Evolutionary conservation across 1,140 invertebrate species (phyloP).

Genomic region (Eciton burchellii): DNA sequence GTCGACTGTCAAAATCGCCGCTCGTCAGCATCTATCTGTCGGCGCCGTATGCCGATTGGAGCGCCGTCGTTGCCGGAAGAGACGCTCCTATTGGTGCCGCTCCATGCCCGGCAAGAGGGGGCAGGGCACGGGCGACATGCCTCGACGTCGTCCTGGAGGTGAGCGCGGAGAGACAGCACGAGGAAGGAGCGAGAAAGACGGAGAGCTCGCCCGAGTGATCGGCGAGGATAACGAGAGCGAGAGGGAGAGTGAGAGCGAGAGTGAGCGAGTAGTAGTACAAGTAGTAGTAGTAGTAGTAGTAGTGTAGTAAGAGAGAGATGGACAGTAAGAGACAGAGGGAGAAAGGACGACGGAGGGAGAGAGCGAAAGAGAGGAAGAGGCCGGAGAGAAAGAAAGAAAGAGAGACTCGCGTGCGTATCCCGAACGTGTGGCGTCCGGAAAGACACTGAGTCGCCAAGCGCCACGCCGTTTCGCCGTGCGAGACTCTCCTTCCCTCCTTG

Average conservation of each 20-base stretch:
- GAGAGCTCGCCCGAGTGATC: slow-evolving; percentile 15
- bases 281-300: too few species aligned
- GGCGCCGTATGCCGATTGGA: slow-evolving; percentile 69
- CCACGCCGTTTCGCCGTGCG: slow-evolving; percentile 53
- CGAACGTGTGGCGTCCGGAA: slow-evolving; percentile 80
- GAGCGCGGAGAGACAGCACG: slow-evolving; percentile 64
- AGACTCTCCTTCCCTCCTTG: slow-evolving; percentile 60
- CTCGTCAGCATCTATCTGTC: slow-evolving; percentile 70
- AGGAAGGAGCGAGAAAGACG: slow-evolving; percentile 58
- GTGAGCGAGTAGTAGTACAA: too few species aligned
- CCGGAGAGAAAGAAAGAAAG: slow-evolving; percentile 1
- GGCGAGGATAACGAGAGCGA: background rate
- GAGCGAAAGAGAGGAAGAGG: slow-evolving; percentile 25
- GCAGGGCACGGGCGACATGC: slow-evolving; percentile 65
- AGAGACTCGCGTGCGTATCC: slow-evolving; percentile 68
- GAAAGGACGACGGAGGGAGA: slow-evolving; percentile 7
- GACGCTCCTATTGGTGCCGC: slow-evolving; percentile 69
- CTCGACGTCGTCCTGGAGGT: slow-evolving; percentile 62
- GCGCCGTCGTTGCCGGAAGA: slow-evolving; percentile 73
- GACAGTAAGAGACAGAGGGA: background rate
- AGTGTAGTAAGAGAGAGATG: background rate
- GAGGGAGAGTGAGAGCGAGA: slow-evolving; percentile 15
- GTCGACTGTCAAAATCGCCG: slow-evolving; percentile 73
- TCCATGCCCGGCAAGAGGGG: slow-evolving; percentile 47
- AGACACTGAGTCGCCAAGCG: slow-evolving; percentile 78